Evolutionary conservation across 2,888 invertebrate genomes (phyloP).

Genomic region (Luperina nickerlii): DNA sequence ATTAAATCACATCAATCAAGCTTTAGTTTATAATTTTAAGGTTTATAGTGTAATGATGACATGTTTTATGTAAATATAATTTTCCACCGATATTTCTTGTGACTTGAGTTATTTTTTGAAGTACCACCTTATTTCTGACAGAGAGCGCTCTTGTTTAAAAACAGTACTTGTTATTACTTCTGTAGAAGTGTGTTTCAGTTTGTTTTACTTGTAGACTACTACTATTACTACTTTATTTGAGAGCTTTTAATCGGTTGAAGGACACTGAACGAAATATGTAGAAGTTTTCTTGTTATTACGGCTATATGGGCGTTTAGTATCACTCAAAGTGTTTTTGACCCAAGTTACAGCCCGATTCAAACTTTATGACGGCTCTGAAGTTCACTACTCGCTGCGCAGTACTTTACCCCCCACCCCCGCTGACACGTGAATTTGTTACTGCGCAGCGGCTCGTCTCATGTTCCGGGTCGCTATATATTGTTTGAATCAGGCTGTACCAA

Average conservation of each 20-base stretch:
- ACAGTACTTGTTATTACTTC: neutral
- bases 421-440: neutral
- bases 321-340: neutral
- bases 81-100: conserved; percentile 60
- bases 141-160: conserved; percentile 28
- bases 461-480: neutral
- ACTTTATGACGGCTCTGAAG: too few relatives aligned
- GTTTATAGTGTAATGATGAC: conserved; percentile 41
- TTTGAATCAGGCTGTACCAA: neutral
- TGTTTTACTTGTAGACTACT: neutral
- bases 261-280: neutral
- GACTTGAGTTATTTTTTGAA: conserved; percentile 62
- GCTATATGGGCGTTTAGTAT: neutral
- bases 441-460: neutral
- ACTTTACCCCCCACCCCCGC: too few relatives aligned
- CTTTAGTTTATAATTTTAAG: conserved; percentile 46
- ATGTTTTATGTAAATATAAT: conserved; percentile 61
- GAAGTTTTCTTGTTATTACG: neutral
- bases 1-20: neutral
- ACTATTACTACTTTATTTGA: neutral
- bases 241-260: neutral
- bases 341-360: neutral
- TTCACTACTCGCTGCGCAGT: too few relatives aligned
- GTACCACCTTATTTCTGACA: conserved; percentile 50
- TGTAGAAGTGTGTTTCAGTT: neutral